Evolutionary conservation across 2,888 invertebrate genomes (phyloP).

Genomic region (Cancer borealis): DNA sequence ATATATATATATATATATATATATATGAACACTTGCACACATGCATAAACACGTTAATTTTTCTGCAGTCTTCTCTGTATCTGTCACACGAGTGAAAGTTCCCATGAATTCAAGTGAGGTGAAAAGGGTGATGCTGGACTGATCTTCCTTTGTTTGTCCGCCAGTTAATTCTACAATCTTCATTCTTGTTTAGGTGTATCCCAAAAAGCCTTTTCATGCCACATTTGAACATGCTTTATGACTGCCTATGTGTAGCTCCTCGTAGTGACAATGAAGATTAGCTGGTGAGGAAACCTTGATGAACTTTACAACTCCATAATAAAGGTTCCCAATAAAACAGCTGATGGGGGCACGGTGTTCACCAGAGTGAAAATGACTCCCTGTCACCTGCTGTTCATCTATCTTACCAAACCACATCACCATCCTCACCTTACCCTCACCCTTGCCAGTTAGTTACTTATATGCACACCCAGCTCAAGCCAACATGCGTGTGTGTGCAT

Average conservation of each 20-base stretch:
- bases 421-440: neutral
- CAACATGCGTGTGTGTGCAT: constrained; percentile 36
- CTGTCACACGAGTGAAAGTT: too few species aligned
- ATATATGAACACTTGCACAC: neutral
- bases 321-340: neutral
- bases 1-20: neutral
- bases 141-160: neutral
- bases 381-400: neutral
- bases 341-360: neutral
- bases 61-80: neutral
- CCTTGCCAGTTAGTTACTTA: neutral
- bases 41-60: neutral
- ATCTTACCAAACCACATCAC: constrained; percentile 12
- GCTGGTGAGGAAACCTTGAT: neutral
- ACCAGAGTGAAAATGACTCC: neutral
- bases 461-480: neutral
- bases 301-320: neutral
- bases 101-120: neutral
- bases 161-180: neutral
- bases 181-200: neutral
- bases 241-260: neutral
- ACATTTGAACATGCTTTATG: neutral
- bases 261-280: neutral
- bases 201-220: neutral
- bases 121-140: neutral